phyloP scores from a whole-genome alignment of 2,113 vertebrate species.

The Thomomys bottae region DNA sequence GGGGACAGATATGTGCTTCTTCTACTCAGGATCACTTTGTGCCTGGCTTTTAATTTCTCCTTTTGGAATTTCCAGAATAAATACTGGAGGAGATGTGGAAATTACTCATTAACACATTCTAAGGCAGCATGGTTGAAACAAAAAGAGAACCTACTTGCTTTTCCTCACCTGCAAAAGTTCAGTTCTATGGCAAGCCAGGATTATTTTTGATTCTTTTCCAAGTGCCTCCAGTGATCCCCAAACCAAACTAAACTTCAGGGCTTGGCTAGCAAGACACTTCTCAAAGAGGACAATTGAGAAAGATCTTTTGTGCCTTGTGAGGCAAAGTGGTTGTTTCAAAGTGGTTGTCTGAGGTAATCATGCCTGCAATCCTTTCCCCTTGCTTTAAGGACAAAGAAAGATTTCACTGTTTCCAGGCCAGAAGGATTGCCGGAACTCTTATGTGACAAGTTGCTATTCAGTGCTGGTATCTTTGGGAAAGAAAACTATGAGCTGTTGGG shows the following conservation, averaged over 20 bases:
- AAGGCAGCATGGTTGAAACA: neutral
- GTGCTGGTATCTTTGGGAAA: conserved; percentile 12
- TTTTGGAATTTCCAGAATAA: conserved; percentile 14
- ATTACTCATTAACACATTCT: neutral
- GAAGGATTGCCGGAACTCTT: neutral
- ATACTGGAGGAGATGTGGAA: neutral
- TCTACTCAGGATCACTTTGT: neutral
- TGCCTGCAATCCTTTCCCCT: neutral
- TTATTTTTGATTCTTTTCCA: conserved; percentile 39
- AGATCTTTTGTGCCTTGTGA: conserved; percentile 38
- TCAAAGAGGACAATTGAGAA: conserved; percentile 66
- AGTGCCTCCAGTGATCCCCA: neutral
- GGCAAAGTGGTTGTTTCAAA: conserved; percentile 44
- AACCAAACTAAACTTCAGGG: conserved; percentile 12
- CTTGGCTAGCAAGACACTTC: conserved; percentile 36
- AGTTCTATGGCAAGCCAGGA: neutral
- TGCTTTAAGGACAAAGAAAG: conserved; percentile 56
- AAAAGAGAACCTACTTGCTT: neutral
- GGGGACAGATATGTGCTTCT: neutral
- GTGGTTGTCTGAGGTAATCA: conserved; percentile 16
- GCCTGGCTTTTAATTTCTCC: conserved; percentile 15
- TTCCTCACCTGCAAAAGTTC: neutral
- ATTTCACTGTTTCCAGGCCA: conserved; percentile 29
- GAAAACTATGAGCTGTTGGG: neutral
- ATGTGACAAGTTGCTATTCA: neutral